A percentile compares a stretch with the other conserved stretches of the same genome.
phyloP scores from a whole-genome alignment of 2,797 vertebrate genomes.

The Remorina albescens region DNA sequence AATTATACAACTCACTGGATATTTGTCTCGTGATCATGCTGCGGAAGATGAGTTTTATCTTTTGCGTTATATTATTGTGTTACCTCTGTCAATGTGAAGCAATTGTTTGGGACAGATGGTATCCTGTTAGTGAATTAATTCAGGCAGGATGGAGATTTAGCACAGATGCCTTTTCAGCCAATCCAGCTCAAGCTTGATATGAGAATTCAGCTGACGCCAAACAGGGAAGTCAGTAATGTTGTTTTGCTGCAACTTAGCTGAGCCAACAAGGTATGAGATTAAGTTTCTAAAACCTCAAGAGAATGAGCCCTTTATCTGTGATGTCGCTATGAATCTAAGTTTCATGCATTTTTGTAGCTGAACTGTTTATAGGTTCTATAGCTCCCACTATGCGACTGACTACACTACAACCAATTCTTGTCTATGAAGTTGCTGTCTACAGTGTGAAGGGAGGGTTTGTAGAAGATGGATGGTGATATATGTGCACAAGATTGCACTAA shows the following conservation, averaged over 20 bases:
- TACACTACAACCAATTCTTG: conserved; percentile 4
- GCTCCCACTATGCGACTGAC: not conserved
- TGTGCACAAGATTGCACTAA: not conserved
- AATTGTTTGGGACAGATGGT: not conserved
- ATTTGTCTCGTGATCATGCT: conserved; percentile 3
- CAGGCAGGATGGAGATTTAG: not conserved
- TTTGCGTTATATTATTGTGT: conserved; percentile 16
- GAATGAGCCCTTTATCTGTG: not conserved
- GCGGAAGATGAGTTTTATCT: conserved; percentile 23
- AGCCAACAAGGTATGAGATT: not conserved
- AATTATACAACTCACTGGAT: conserved; percentile 50
- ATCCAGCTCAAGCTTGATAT: not conserved
- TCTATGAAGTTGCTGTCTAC: conserved; percentile 23
- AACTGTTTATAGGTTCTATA: conserved; percentile 28
- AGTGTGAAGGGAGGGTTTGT: conserved; percentile 7
- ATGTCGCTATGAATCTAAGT: not conserved
- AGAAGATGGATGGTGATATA: conserved; percentile 4
- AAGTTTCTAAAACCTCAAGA: not conserved
- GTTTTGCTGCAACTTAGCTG: not conserved
- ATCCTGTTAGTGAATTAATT: not conserved
- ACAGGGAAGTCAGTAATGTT: not conserved
- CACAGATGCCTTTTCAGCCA: conserved; percentile 6
- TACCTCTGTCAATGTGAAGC: conserved; percentile 1
- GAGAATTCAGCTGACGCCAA: not conserved
- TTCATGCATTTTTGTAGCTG: not conserved